Base-by-base conservation (phyloP, 2,797 vertebrate species). In the Odontamblyopus lacepedii region DNA sequence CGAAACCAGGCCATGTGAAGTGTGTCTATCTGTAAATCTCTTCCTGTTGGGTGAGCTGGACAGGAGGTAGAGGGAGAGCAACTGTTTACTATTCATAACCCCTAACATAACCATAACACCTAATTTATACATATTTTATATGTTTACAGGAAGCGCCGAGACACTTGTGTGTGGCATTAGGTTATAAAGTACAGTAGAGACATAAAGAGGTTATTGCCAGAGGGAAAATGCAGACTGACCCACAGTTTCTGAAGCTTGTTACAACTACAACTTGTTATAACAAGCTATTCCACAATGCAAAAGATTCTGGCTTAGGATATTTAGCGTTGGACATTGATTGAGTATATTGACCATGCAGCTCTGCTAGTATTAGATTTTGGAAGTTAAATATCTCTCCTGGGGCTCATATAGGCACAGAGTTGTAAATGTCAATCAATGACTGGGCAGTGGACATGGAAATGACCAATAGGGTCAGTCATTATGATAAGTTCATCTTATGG, bases 381-480 rank as follows among this genome's bases (percentile, higher is more conserved):
- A 77, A 64, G 69, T 70, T 64, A 44, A 83, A 85, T 71, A 50
- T 59, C 29, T 83, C 87, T 85, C 79, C 23, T 69, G 87, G 77
- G 88, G 63, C 83, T 78, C 70, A 55, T 78, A 67, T 60, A 9
- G 67, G 68, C 74, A 83, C 78, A 79, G 71, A 82, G 78, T 67
- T 73, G 74, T 66, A 68, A 70, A 79, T 69, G 87, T 78, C 66
- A 88, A 86, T 91, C 86, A 88, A 81, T 89, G 78, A 5, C 69
- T 87, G 76, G 78, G 74, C 74, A 41, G 75, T 84, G 84, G 76
- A 82, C 78, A 80, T 87, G 79, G 69, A 91, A 87, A 63, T 67
- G 55, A 77, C 60, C 60, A 62, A 66, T 32, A 72, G 64, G 70
- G 71, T 74, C 62, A 80, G 79, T 75, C 53, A 62, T 51, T 63